phyloP scores from a whole-genome alignment of 2,888 invertebrate species.

The Phortica okadai region DNA sequence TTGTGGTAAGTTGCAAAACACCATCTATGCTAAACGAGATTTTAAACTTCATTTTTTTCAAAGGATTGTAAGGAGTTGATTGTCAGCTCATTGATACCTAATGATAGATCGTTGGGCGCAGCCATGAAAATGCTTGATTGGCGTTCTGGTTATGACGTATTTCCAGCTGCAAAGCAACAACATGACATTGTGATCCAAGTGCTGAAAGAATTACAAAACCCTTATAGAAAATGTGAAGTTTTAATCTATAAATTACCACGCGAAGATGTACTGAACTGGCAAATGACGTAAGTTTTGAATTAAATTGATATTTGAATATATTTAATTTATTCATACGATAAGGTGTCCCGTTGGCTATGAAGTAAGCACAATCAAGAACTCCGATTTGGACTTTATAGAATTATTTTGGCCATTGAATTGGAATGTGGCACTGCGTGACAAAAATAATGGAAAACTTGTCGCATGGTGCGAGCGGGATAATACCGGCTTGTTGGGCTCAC shows the following conservation, averaged over 20 bases:
- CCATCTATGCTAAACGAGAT: not conserved
- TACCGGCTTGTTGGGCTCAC: slow-evolving; percentile 53
- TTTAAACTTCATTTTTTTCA: not conserved
- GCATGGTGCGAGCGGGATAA: slow-evolving; percentile 74
- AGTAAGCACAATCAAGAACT: slow-evolving; percentile 41
- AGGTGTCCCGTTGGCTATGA: no score
- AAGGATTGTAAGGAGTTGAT: slow-evolving; percentile 75
- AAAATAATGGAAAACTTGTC: slow-evolving; percentile 60
- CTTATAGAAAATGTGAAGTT: not conserved
- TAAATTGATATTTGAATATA: no score
- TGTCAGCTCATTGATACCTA: slow-evolving; percentile 59
- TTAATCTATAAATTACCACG: no score
- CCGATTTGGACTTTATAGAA: slow-evolving; percentile 65
- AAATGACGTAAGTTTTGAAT: no score
- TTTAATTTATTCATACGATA: no score
- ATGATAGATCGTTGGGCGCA: no score
- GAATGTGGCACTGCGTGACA: slow-evolving; percentile 65
- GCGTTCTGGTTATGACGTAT: no score
- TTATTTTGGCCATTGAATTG: slow-evolving; percentile 70
- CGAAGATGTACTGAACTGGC: no score
- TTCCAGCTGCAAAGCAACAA: no score
- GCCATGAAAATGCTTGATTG: no score
- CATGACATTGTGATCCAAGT: no score
- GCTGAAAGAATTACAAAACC: no score
- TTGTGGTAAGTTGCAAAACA: slow-evolving; percentile 60